phyloP scores from a whole-genome alignment of 2,797 vertebrate species.

The Carcharodon carcharias region DNA sequence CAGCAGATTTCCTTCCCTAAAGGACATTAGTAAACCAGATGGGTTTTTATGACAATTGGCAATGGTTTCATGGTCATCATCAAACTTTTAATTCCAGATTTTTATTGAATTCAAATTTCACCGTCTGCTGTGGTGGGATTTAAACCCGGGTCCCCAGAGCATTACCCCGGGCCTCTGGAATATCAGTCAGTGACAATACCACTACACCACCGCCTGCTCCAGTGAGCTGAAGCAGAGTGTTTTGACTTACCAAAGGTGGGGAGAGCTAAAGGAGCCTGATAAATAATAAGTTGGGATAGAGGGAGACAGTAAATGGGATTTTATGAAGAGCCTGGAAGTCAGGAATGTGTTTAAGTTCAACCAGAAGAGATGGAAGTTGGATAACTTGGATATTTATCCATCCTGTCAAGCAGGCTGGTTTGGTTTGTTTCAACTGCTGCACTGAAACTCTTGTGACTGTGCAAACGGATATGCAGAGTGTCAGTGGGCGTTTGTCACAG shows the following conservation, averaged over 20 bases:
- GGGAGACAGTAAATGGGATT: background rate
- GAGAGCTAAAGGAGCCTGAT: background rate
- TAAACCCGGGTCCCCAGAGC: no score
- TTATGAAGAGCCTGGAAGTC: background rate
- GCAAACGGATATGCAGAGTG: background rate
- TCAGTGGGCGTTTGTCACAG: background rate
- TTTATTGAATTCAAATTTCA: no score
- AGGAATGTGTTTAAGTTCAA: background rate
- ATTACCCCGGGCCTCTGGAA: no score
- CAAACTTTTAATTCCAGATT: no score
- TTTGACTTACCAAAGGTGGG: background rate
- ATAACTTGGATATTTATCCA: background rate
- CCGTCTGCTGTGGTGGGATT: no score
- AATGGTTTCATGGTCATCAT: no score
- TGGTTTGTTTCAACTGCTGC: background rate
- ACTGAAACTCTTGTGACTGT: background rate
- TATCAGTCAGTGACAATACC: no score
- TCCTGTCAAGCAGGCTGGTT: background rate
- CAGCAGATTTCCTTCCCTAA: no score
- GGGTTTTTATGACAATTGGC: no score
- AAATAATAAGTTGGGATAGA: background rate
- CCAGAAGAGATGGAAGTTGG: background rate
- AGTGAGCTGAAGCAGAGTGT: background rate
- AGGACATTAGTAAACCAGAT: no score
- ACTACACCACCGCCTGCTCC: no score